Evolutionary conservation across 2,888 invertebrate species (phyloP).

Genomic region (Eumacrocentrus americanus): DNA sequence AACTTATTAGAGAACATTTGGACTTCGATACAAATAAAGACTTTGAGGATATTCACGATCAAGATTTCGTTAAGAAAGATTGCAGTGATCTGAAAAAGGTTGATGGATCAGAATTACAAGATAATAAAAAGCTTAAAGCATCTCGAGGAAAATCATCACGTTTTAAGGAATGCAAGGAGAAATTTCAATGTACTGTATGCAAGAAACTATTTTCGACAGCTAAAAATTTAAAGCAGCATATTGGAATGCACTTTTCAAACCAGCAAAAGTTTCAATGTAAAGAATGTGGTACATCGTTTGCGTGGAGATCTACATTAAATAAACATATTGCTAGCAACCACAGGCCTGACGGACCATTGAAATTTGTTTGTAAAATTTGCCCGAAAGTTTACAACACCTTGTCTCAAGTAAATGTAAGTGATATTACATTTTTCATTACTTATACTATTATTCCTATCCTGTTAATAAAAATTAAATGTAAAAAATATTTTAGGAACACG

Average conservation of each 20-base stretch:
- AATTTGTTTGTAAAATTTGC: constrained; percentile 55
- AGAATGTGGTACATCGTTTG: constrained; percentile 54
- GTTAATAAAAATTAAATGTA: too few species aligned
- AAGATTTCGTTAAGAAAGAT: not conserved
- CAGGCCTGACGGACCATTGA: constrained; percentile 49
- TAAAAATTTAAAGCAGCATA: constrained; percentile 58
- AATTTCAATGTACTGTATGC: constrained; percentile 54
- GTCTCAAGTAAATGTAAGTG: constrained; percentile 56
- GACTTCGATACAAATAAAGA: constrained; percentile 28
- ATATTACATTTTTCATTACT: too few species aligned
- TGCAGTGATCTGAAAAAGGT: not conserved
- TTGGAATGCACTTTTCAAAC: constrained; percentile 56
- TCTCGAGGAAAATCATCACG: constrained; percentile 13
- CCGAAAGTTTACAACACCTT: constrained; percentile 52
- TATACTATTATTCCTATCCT: too few species aligned
- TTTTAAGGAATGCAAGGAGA: constrained; percentile 29
- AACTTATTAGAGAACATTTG: constrained; percentile 41
- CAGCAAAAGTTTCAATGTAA: constrained; percentile 56
- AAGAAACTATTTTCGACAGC: constrained; percentile 54
- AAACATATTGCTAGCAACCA: constrained; percentile 56
- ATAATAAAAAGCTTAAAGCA: not conserved
- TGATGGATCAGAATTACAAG: not conserved
- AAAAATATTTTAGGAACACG: constrained; percentile 56
- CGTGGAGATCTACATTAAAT: constrained; percentile 59
- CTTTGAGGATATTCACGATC: constrained; percentile 6